Base-by-base conservation (phyloP, 1,140 invertebrate species). In the Liolophura sinensis region DNA sequence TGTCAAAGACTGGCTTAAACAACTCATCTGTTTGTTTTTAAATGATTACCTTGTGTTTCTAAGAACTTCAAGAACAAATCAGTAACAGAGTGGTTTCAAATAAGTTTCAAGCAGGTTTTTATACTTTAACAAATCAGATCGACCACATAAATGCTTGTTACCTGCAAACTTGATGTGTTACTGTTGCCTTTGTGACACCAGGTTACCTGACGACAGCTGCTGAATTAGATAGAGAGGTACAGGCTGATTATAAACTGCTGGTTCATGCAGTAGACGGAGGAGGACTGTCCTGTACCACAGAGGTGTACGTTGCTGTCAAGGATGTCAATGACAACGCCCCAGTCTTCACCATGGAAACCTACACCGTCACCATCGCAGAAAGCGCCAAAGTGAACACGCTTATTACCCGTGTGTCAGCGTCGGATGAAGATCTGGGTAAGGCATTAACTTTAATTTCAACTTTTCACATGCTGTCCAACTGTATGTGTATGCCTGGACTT, bases 281-380 rank as follows among this genome's bases (percentile, higher is more conserved):
- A 11, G 77, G 78, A 0, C 70, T 69, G 48, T 79, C 68, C 74
- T 97, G 95, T 83, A 89, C 89, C 3, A 93, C 92, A 9, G 77
- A 78, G 5, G 68, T 84, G 0, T 70, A 68, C 18, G 1, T 85
- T 20, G 68, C 58, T n/a, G 55, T 84, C 6, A 77, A 71, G 48
- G 82, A 84, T 61, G 73, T 92, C 15, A 96, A 98, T 85, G 95
- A 91, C 90, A 85, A 89, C 70, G 72, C 77, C 0, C 86, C 86
- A 9, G 67, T 75, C 22, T 86, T 84, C 73, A 64, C 65, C 25
- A 71, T 66, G 47, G 57, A 74, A 12, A 60, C 64, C 1, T 72
- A 75, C 24, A 70, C 68, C n/a, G 73, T 77, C 57, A 72, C 65
- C 47, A 70, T 84, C 15, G 70, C 67, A 12, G 82, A 84, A 60